phyloP scores from a whole-genome alignment of 2,888 invertebrate species.

The Stenchaetothrips biformis region DNA sequence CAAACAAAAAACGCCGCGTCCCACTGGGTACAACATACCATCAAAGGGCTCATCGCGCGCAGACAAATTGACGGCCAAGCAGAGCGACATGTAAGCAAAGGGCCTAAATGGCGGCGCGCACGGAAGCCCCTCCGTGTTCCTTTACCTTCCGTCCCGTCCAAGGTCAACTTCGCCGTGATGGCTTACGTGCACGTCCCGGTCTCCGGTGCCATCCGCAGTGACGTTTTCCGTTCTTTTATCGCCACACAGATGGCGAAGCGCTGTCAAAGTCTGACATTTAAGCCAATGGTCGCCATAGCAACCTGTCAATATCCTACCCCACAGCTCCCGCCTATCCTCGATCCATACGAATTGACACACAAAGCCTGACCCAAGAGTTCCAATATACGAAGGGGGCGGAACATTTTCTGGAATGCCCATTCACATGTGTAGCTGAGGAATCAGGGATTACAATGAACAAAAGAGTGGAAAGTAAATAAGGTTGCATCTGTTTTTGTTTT shows the following conservation, averaged over 20 bases:
- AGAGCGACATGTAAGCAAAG: neutral
- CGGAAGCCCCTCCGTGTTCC: neutral
- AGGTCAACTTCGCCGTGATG: neutral
- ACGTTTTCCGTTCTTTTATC: neutral
- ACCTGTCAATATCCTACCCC: constrained; percentile 4
- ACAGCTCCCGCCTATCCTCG: neutral
- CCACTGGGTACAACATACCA: no score
- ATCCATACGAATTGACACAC: neutral
- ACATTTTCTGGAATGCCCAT: no score
- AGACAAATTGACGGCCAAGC: no score
- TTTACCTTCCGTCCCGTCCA: neutral
- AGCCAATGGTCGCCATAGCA: constrained; percentile 5
- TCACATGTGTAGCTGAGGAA: no score
- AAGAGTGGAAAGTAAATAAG: no score
- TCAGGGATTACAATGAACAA: no score
- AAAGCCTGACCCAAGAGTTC: no score
- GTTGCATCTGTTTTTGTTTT: no score
- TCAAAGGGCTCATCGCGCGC: no score
- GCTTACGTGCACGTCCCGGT: neutral
- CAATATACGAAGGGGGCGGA: no score
- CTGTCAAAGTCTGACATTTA: constrained; percentile 18
- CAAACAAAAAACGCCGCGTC: no score
- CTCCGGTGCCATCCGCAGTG: neutral
- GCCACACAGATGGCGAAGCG: neutral
- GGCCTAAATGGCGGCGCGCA: neutral